Percentiles rank a stretch among this genome's conserved stretches.
phyloP scores from a whole-genome alignment of 2,888 invertebrate genomes.

The Reticulitermes lucifugus region DNA sequence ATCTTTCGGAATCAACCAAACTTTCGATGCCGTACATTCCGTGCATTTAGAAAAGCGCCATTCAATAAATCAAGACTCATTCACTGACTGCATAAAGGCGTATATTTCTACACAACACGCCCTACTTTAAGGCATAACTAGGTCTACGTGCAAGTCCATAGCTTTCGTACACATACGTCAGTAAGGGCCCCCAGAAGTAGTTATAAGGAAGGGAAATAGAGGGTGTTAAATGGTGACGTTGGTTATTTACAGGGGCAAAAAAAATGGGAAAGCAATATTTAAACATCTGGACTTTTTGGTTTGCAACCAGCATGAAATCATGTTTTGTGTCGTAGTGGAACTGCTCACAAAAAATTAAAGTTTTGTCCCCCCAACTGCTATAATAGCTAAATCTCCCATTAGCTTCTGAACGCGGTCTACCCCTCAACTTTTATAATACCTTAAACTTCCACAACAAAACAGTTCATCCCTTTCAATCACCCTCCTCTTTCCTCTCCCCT shows the following conservation, averaged over 20 bases:
- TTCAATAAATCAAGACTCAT: too few relatives aligned
- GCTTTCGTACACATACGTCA: too few relatives aligned
- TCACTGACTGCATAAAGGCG: too few relatives aligned
- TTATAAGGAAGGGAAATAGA: background rate
- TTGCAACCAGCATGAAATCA: background rate
- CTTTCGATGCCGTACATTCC: too few relatives aligned
- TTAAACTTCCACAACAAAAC: constrained; percentile 37
- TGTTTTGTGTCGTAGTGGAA: background rate
- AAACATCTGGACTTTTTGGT: background rate
- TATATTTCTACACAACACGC: too few relatives aligned
- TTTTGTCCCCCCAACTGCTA: background rate
- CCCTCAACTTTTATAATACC: constrained; percentile 24
- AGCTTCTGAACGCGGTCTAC: constrained; percentile 6
- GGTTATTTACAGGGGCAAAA: constrained; percentile 16
- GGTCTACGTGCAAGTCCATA: too few relatives aligned
- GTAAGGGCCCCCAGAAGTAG: too few relatives aligned
- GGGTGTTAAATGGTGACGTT: background rate
- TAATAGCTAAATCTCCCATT: constrained; percentile 32
- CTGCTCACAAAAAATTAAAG: background rate
- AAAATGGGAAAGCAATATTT: background rate
- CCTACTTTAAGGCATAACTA: too few relatives aligned
- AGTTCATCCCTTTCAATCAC: background rate
- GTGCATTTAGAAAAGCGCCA: too few relatives aligned
- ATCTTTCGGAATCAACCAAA: too few relatives aligned
- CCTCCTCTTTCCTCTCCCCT: background rate